phyloP scores from a whole-genome alignment of 2,888 invertebrate genomes.

The Hydraecia micacea region DNA sequence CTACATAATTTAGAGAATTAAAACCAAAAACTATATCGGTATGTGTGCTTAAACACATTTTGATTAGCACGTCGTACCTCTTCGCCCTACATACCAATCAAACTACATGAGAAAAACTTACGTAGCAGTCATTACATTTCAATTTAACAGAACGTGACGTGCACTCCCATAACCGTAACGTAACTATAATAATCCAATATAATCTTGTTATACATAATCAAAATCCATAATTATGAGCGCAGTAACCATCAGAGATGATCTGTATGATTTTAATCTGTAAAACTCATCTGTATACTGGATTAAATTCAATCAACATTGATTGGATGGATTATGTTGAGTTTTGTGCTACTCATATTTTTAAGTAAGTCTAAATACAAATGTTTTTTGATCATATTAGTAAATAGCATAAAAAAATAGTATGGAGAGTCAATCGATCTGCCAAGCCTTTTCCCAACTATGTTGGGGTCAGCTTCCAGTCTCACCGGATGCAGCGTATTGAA shows the following conservation, averaged over 20 bases:
- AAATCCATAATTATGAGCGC: conserved; percentile 27
- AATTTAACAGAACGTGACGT: conserved; percentile 31
- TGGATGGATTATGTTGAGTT: background rate
- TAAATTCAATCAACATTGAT: conserved; percentile 29
- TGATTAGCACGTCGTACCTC: background rate
- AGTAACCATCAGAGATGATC: conserved; percentile 38
- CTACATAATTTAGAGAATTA: background rate
- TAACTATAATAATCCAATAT: conserved; percentile 7
- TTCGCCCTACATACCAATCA: background rate
- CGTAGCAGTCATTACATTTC: conserved; percentile 2
- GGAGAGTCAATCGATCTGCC: too few relatives aligned
- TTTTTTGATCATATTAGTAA: too few relatives aligned
- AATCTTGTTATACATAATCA: conserved; percentile 14
- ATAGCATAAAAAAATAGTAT: background rate
- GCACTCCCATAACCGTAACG: background rate
- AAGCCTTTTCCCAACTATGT: too few relatives aligned
- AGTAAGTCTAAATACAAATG: background rate
- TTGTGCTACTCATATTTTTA: background rate
- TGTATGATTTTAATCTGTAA: conserved; percentile 27
- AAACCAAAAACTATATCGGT: background rate
- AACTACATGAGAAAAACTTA: conserved; percentile 1
- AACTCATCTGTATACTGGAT: conserved; percentile 17
- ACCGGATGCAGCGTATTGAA: too few relatives aligned
- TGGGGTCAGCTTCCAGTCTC: too few relatives aligned
- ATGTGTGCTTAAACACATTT: background rate